A percentile compares a stretch with the other conserved stretches of the same genome.
These are phyloP conservation scores for Anastatus disparis DNA, from an alignment of 1,140 invertebrate genomes.

Conservation along the genomic window DNA sequence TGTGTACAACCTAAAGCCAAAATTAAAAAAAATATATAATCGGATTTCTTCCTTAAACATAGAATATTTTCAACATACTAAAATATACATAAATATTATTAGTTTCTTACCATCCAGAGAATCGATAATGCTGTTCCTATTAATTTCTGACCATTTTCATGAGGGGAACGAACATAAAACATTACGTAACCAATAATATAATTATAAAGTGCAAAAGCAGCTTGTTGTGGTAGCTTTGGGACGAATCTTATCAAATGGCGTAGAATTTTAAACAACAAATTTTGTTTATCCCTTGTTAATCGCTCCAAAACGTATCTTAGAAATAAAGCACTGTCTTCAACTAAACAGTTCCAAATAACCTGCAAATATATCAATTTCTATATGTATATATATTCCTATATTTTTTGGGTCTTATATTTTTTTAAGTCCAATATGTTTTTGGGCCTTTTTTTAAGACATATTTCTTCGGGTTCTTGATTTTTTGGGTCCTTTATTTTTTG, in stretches of 20 bases:
- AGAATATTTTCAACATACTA: too few species aligned
- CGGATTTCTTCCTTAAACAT: too few species aligned
- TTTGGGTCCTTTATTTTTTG: too few species aligned
- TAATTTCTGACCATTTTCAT: constrained; percentile 91
- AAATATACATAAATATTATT: too few species aligned
- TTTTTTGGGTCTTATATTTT: too few species aligned
- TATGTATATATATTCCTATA: too few species aligned
- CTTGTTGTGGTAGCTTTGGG: constrained; percentile 93
- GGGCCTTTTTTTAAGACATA: too few species aligned
- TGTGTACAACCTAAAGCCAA: constrained; percentile 95
- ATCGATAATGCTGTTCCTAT: constrained; percentile 94
- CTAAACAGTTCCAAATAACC: constrained; percentile 97
- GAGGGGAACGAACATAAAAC: constrained; percentile 96
- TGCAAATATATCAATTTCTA: too few species aligned
- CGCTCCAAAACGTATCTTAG: constrained; percentile 95
- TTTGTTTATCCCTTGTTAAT: constrained; percentile 93
- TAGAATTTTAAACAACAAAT: constrained; percentile 93
- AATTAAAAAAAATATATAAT: too few species aligned
- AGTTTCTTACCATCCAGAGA: constrained; percentile 87
- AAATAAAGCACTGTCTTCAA: constrained; percentile 97
- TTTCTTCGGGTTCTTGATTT: too few species aligned
- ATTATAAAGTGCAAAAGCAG: constrained; percentile 98
- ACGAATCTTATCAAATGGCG: constrained; percentile 94
- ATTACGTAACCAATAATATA: constrained; percentile 99
- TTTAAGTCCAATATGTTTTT: too few species aligned